phyloP scores from a whole-genome alignment of 1,140 invertebrate genomes.

The Cydia strobilella region DNA sequence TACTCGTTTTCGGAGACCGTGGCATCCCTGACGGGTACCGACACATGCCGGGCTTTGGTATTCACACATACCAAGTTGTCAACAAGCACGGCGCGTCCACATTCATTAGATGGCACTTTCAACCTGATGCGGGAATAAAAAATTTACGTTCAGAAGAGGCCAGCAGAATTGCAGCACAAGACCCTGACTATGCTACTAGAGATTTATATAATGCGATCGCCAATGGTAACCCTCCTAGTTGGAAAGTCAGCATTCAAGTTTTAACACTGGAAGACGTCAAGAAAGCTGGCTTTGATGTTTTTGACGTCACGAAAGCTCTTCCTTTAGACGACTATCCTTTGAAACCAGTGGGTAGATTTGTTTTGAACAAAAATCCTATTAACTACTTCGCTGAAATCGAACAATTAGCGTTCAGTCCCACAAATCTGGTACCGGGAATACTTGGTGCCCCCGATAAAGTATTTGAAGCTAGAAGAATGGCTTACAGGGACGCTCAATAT shows the following conservation, averaged over 20 bases:
- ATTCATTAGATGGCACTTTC: slow-evolving; percentile 88
- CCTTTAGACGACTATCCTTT: slow-evolving; percentile 91
- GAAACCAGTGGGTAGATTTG: slow-evolving; percentile 90
- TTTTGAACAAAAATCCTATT: slow-evolving; percentile 90
- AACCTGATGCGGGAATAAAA: slow-evolving; percentile 87
- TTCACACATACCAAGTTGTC: slow-evolving; percentile 86
- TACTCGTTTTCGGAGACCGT: slow-evolving; percentile 87
- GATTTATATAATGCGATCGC: slow-evolving; percentile 90
- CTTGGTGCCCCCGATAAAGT: slow-evolving; percentile 93
- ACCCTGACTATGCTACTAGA: slow-evolving; percentile 87
- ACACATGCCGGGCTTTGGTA: slow-evolving; percentile 85
- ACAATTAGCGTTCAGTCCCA: slow-evolving; percentile 92
- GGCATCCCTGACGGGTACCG: slow-evolving; percentile 93
- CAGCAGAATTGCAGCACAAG: slow-evolving; percentile 80
- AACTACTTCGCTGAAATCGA: slow-evolving; percentile 96
- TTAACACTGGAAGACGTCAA: slow-evolving; percentile 79
- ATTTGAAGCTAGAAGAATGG: slow-evolving; percentile 92
- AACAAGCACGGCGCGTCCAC: slow-evolving; percentile 81
- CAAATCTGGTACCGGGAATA: slow-evolving; percentile 93
- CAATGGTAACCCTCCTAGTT: slow-evolving; percentile 85
- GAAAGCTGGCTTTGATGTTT: slow-evolving; percentile 82
- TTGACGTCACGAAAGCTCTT: slow-evolving; percentile 89
- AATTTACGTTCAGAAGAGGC: slow-evolving; percentile 83
- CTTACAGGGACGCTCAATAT: slow-evolving; percentile 95
- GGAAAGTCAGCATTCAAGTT: slow-evolving; percentile 83